phyloP scores from a whole-genome alignment of 2,797 vertebrate species.

The Delichon dasypus region DNA sequence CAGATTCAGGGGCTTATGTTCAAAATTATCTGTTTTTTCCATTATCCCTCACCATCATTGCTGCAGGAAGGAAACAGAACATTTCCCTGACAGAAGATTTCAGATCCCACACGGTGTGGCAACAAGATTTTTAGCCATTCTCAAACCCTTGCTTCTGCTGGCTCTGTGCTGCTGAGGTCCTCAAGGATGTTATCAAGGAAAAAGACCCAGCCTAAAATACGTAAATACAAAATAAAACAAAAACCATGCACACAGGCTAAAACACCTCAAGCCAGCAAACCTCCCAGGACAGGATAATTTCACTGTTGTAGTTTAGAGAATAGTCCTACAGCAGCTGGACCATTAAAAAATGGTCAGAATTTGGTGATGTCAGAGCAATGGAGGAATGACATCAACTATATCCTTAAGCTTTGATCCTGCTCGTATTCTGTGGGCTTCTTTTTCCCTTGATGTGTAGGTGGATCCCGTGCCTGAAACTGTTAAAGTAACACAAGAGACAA shows the following conservation, averaged over 20 bases:
- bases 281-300: not conserved
- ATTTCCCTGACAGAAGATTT: not conserved
- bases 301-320: not conserved
- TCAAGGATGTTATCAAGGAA: not conserved
- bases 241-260: not conserved
- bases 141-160: not conserved
- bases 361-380: not conserved
- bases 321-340: not conserved
- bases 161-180: not conserved
- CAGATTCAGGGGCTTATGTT: not conserved
- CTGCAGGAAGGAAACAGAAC: not conserved
- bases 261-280: not conserved
- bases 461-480: not conserved
- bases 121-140: not conserved
- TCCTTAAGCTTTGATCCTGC: not conserved
- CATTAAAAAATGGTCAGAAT: no score
- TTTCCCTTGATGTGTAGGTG: not conserved
- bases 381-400: fast-evolving
- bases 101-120: fast-evolving
- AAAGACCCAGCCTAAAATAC: not conserved
- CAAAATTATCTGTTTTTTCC: not conserved
- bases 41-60: not conserved
- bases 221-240: not conserved
- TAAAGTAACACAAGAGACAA: not conserved
- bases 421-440: not conserved